These are phyloP conservation scores for Myoxocephalus aenaeus DNA, from an alignment of 2,797 vertebrate genomes.

Conservation along the genomic window DNA sequence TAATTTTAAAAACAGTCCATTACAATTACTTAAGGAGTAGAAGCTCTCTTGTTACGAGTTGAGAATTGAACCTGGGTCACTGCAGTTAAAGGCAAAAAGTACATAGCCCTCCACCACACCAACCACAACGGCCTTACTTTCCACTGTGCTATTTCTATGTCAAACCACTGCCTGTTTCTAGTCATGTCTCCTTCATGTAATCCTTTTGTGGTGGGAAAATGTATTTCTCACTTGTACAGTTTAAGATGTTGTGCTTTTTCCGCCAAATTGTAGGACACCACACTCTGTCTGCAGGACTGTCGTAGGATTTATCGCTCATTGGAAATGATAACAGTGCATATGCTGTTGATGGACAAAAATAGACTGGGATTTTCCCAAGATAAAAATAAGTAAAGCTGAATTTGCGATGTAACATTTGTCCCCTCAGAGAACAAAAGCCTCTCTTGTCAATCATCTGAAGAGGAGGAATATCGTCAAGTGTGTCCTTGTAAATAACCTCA, in stretches of 20 bases:
- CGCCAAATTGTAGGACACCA: constrained; percentile 48
- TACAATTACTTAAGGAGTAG: constrained; percentile 1
- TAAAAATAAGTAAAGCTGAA: constrained; percentile 36
- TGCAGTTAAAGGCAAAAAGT: constrained; percentile 56
- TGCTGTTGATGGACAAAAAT: constrained; percentile 31
- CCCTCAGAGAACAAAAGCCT: constrained; percentile 5
- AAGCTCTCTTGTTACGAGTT: constrained; percentile 22
- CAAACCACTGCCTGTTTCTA: constrained; percentile 67
- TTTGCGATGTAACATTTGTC: constrained; percentile 31
- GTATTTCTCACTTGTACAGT: constrained; percentile 67
- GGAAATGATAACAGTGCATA: constrained; percentile 56
- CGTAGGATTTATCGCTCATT: constrained; percentile 54
- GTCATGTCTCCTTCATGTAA: constrained; percentile 72
- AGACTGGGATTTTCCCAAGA: constrained; percentile 41
- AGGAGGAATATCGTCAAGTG: background rate
- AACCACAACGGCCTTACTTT: constrained; percentile 67
- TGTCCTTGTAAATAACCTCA: constrained; percentile 31
- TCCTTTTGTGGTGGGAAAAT: constrained; percentile 73
- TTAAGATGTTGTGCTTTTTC: constrained; percentile 52
- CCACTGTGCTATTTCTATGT: constrained; percentile 71
- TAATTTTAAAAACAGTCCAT: constrained; percentile 13
- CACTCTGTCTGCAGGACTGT: constrained; percentile 37
- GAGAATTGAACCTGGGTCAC: constrained; percentile 65
- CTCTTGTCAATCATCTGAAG: constrained; percentile 20
- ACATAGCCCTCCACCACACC: constrained; percentile 46